These are phyloP conservation scores for Sylvilagus bachmani DNA, from an alignment of 2,113 vertebrate species.

Conservation along the genomic window DNA sequence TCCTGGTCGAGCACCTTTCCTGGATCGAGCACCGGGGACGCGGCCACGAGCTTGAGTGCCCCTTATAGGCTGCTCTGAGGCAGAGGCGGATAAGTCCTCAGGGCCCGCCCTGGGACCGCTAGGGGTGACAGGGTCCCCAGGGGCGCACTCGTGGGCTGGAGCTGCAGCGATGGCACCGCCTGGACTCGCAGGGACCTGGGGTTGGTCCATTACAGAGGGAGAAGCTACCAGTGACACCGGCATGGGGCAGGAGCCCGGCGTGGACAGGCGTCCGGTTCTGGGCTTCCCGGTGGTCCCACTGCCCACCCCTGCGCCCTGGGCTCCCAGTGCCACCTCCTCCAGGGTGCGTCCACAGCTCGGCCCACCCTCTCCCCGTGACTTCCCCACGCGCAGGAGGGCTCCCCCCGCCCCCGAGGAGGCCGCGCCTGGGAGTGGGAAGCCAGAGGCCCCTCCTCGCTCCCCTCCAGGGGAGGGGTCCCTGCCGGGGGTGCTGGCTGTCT, in stretches of 20 bases:
- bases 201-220: background rate
- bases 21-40: background rate
- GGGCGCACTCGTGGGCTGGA: too few species aligned
- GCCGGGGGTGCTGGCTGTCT: too few species aligned
- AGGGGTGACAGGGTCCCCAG: background rate
- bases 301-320: accelerated
- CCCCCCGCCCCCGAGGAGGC: too few species aligned
- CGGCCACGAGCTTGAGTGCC: accelerated
- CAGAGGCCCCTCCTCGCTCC: background rate
- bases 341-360: background rate
- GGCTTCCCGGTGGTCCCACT: accelerated
- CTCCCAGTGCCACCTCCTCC: background rate
- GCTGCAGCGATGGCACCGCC: background rate
- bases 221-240: accelerated
- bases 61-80: too few species aligned
- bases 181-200: background rate
- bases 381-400: too few species aligned
- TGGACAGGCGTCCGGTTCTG: accelerated
- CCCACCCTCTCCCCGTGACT: too few species aligned
- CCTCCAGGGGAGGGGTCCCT: background rate
- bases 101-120: background rate
- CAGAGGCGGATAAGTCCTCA: too few species aligned
- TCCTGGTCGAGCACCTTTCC: accelerated
- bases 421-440: too few species aligned
- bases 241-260: background rate